Percentiles rank a stretch among this genome's conserved stretches.
These are phyloP conservation scores for Diaprepes abbreviatus DNA, from an alignment of 2,888 invertebrate species.

Conservation along the genomic window DNA sequence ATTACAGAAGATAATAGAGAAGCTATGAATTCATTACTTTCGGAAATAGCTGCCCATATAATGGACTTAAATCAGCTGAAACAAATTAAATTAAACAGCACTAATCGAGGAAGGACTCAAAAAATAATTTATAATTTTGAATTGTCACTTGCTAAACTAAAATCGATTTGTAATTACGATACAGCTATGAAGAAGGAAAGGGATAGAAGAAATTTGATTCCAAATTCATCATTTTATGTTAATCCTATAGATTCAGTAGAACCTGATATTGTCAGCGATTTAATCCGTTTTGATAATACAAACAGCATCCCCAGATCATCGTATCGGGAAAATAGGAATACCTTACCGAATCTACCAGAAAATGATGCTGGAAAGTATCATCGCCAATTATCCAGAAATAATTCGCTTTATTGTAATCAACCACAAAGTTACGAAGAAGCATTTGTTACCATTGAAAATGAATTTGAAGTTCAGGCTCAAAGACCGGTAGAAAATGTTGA, in stretches of 20 bases:
- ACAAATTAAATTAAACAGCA: conserved; percentile 11
- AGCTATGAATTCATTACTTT: conserved; percentile 15
- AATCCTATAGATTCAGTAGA: not conserved
- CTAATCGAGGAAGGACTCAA: conserved; percentile 23
- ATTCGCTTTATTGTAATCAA: conserved; percentile 3
- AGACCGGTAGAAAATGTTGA: conserved; percentile 20
- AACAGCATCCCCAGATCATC: not conserved
- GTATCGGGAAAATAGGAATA: not conserved
- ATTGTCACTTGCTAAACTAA: conserved; percentile 43
- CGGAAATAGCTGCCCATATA: conserved; percentile 41
- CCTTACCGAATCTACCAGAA: not conserved
- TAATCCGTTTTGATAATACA: conserved; percentile 14
- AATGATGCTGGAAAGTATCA: not conserved
- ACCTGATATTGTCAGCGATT: conserved; percentile 34
- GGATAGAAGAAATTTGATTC: not conserved
- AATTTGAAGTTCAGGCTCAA: conserved; percentile 23
- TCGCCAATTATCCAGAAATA: not conserved
- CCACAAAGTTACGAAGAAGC: conserved; percentile 12
- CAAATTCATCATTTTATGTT: conserved; percentile 11
- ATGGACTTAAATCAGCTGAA: conserved; percentile 37
- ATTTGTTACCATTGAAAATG: conserved; percentile 17
- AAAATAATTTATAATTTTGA: conserved; percentile 42
- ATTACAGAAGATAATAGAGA: conserved; percentile 13
- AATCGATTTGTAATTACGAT: conserved; percentile 34
- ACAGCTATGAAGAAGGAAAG: conserved; percentile 18